These are phyloP conservation scores for Lates japonicus DNA, from an alignment of 2,797 vertebrate genomes.

Conservation along the genomic window DNA sequence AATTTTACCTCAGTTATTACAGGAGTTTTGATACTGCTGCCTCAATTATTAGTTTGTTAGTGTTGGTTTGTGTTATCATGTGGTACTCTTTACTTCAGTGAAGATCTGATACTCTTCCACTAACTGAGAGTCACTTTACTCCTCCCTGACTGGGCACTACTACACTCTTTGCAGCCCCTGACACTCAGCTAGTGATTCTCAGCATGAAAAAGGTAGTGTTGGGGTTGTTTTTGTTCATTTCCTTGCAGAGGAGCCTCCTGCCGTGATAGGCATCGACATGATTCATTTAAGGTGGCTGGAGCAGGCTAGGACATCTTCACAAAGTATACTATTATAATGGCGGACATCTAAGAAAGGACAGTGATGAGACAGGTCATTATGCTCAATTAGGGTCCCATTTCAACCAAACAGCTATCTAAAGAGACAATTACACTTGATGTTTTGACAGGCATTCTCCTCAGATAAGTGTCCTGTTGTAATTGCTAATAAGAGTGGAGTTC, in stretches of 20 bases:
- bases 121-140: too few relatives aligned
- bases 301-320: slow-evolving; percentile 12
- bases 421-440: slow-evolving; percentile 33
- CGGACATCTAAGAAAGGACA: slow-evolving; percentile 34
- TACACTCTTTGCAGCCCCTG: neutral
- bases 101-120: too few relatives aligned
- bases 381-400: slow-evolving; percentile 45
- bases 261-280: slow-evolving; percentile 24
- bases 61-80: too few relatives aligned
- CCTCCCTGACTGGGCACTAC: too few relatives aligned
- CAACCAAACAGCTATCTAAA: slow-evolving; percentile 27
- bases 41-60: too few relatives aligned
- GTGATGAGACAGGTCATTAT: slow-evolving; percentile 47
- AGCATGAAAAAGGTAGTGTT: neutral
- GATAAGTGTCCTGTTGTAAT: slow-evolving; percentile 26
- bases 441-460: slow-evolving; percentile 48
- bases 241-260: slow-evolving; percentile 7
- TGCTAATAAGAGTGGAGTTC: slow-evolving; percentile 27
- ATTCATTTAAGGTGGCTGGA: slow-evolving; percentile 23
- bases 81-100: too few relatives aligned
- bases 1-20: too few relatives aligned
- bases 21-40: too few relatives aligned
- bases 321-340: slow-evolving; percentile 22
- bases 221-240: slow-evolving; percentile 29
- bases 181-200: neutral